Conservation (phyloP, 2,797 vertebrate genomes). For the Xenentodon cancila region DNA sequence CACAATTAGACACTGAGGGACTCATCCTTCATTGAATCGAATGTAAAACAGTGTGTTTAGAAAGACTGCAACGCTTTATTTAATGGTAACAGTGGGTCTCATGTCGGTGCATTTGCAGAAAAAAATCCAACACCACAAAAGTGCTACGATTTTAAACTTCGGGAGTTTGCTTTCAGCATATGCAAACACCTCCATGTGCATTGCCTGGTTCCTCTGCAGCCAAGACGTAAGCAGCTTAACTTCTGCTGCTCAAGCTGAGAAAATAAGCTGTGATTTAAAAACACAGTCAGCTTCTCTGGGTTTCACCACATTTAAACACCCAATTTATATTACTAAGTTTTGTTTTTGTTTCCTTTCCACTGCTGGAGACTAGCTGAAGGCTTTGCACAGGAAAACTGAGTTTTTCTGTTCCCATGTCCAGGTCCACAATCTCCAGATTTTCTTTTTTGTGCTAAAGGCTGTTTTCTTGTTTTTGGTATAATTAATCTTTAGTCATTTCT, state of each 20-base stretch:
- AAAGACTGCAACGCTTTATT: background rate
- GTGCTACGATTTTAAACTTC: background rate
- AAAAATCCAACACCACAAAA: background rate
- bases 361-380: conserved; percentile 18
- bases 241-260: conserved; percentile 9
- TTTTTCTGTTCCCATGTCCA: too few species aligned
- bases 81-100: background rate
- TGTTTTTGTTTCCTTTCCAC: conserved; percentile 37
- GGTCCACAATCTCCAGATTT: too few species aligned
- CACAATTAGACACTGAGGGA: background rate
- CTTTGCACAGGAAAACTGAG: background rate
- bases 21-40: background rate
- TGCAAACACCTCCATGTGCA: conserved; percentile 7
- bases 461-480: conserved; percentile 28
- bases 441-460: background rate
- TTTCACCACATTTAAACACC: conserved; percentile 47
- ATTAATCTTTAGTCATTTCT: conserved; percentile 5
- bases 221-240: conserved; percentile 20
- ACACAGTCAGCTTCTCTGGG: conserved; percentile 20
- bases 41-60: background rate
- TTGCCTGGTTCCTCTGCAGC: conserved; percentile 5
- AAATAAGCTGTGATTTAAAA: conserved; percentile 24
- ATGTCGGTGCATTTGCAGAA: background rate
- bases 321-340: conserved; percentile 26
- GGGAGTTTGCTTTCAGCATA: background rate